phyloP scores from a whole-genome alignment of 1,140 invertebrate species.

The Helicoverpa armigera region DNA sequence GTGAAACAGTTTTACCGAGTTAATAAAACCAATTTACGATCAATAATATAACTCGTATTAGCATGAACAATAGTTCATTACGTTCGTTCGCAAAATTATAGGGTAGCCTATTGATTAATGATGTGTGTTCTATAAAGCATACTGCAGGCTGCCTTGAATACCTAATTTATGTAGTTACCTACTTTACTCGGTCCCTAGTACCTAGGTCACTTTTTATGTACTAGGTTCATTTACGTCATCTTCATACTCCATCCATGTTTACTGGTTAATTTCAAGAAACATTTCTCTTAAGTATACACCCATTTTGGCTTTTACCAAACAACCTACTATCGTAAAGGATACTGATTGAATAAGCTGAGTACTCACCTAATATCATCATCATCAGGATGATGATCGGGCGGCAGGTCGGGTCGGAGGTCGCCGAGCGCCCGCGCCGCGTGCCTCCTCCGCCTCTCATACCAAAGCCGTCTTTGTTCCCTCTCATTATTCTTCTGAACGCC shows the following conservation, averaged over 20 bases:
- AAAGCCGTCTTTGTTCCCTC: conserved; percentile 89
- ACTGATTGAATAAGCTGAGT: too few relatives aligned
- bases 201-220: background rate
- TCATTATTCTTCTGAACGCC: conserved; percentile 92
- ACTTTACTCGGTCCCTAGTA: background rate
- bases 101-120: conserved; percentile 18
- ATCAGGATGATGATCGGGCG: conserved; percentile 87
- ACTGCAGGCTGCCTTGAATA: conserved; percentile 17
- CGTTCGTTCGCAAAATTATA: conserved; percentile 10
- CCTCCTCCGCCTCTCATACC: conserved; percentile 91
- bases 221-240: too few relatives aligned
- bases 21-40: background rate
- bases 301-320: too few relatives aligned
- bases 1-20: background rate
- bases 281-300: too few relatives aligned
- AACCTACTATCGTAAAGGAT: too few relatives aligned
- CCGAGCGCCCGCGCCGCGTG: conserved; percentile 91
- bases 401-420: conserved; percentile 88
- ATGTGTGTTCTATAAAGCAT: background rate
- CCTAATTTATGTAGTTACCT: background rate
- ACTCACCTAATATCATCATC: conserved; percentile 87
- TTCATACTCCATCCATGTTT: background rate
- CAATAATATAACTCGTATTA: conserved; percentile 4
- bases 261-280: background rate
- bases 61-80: conserved; percentile 24